phyloP scores from a whole-genome alignment of 1,140 invertebrate species.

The Drosophila kurseongensis region DNA sequence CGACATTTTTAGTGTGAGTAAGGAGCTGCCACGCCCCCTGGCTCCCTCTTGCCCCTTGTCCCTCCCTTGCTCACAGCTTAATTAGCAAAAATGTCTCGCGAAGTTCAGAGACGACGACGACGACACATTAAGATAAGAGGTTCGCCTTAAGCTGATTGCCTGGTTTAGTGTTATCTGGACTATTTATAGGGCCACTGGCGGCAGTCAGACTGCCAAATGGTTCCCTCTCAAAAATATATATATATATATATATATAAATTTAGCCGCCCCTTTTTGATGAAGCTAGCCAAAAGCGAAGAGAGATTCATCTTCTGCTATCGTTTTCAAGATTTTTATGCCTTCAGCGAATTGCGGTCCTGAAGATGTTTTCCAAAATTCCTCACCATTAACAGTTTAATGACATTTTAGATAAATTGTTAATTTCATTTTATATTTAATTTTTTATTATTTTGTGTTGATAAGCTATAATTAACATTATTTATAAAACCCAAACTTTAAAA shows the following conservation, averaged over 20 bases:
- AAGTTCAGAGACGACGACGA: slow-evolving; percentile 55
- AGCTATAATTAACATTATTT: too few relatives aligned
- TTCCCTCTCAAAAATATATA: not conserved
- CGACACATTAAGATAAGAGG: slow-evolving; percentile 71
- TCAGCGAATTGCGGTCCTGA: not conserved
- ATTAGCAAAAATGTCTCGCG: slow-evolving; percentile 77
- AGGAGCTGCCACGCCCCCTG: slow-evolving; percentile 1
- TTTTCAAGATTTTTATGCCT: slow-evolving; percentile 30
- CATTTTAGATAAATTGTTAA: slow-evolving; percentile 21
- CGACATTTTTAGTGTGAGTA: slow-evolving; percentile 65
- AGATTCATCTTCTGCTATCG: slow-evolving; percentile 42
- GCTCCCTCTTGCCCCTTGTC: too few relatives aligned
- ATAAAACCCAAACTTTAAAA: too few relatives aligned
- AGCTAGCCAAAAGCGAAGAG: slow-evolving; percentile 20
- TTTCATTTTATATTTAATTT: not conserved
- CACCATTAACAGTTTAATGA: slow-evolving; percentile 25
- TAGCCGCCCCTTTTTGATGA: slow-evolving; percentile 24
- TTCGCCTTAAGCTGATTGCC: slow-evolving; percentile 53
- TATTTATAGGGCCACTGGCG: slow-evolving; percentile 47
- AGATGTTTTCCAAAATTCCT: slow-evolving; percentile 1
- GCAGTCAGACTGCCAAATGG: slow-evolving; percentile 43
- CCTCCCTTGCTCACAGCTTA: slow-evolving; percentile 63
- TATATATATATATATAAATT: not conserved
- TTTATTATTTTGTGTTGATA: too few relatives aligned
- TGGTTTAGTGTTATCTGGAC: slow-evolving; percentile 54